Base-by-base conservation (phyloP, 2,888 invertebrate species). In the Amblyjoppa proteus region DNA sequence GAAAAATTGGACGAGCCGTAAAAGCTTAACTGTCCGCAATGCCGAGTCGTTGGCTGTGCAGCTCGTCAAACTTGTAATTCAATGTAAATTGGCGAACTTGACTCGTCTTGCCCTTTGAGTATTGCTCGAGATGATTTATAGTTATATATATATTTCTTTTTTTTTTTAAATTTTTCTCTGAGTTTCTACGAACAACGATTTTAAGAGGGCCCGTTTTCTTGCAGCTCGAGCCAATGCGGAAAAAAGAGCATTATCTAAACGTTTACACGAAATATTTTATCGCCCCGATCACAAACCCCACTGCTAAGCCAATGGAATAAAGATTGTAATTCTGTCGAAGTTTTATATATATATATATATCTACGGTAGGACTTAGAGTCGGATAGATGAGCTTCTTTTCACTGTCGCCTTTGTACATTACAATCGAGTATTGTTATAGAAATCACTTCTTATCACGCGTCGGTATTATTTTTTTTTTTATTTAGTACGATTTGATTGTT, bases 231-330 rank as follows among this genome's bases (percentile, higher is more conserved):
- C 45, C 9, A 61, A 11, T 34, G n/a, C 51, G 34, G 31, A 61
- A 74, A 73, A 58, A 38, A 58, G 58, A 31, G 53, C 6, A 11
- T 38, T 31, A 51, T 56, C 73, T 56, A 56, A 45, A 45, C 16
- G 28, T 34, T 38, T 34, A 76, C 25, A 64, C 41, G 70, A 76
- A 82, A 73, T 53, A 31, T 45, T 51, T 16, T 28, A 41, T 31
- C 45, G 11, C 1, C 58, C 45, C 38, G 28, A 51, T 58, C 28
- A 34, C 38, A 71, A 76, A 84, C 16, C 1, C 69, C 53, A 78
- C 70, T 56, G 69, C 74, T 74, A 78, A 58, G 53, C 73, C 81
- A 84, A 74, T 84, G 84, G 77, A 61, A 69, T 53, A 51, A 68
- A 73, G 61, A 81, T 74, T 25, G 68, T 51, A 78, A 78, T 56